phyloP scores from a whole-genome alignment of 2,797 vertebrate genomes.

The Jordanella pulchra region DNA sequence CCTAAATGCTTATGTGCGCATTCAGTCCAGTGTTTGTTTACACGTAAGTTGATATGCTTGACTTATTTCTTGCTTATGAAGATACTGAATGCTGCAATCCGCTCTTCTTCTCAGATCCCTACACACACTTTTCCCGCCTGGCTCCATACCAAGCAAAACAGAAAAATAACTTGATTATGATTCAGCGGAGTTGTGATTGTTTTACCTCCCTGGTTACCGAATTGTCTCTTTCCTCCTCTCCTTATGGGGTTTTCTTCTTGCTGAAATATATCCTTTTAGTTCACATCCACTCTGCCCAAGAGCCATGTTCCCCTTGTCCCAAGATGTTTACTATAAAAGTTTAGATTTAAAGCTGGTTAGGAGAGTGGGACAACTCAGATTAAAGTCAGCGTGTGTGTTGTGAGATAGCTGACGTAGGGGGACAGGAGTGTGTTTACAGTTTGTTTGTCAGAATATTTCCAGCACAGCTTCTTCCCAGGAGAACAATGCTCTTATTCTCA shows the following conservation, averaged over 20 bases:
- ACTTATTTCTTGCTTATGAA: constrained; percentile 56
- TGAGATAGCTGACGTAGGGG: constrained; percentile 49
- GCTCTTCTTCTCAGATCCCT: constrained; percentile 40
- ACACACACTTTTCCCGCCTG: constrained; percentile 64
- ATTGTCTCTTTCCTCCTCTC: constrained; percentile 49
- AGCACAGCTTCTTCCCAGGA: constrained; percentile 64
- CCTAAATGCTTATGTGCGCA: constrained; percentile 8
- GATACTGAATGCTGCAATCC: constrained; percentile 37
- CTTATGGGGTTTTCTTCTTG: constrained; percentile 57
- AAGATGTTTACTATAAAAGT: constrained; percentile 82
- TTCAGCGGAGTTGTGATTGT: constrained; percentile 82
- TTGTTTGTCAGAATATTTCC: constrained; percentile 61
- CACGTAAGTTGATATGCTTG: constrained; percentile 25
- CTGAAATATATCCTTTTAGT: constrained; percentile 76
- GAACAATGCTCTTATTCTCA: constrained; percentile 74
- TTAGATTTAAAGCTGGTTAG: constrained; percentile 81
- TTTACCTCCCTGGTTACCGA: constrained; percentile 73
- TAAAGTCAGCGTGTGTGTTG: constrained; percentile 55
- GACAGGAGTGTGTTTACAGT: constrained; percentile 75
- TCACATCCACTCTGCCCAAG: constrained; percentile 75
- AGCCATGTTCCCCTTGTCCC: constrained; percentile 74
- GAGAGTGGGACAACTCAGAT: constrained; percentile 63
- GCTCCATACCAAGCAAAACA: constrained; percentile 77
- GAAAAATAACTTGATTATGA: constrained; percentile 81
- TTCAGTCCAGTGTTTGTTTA: constrained; percentile 34